phyloP scores from a whole-genome alignment of 2,888 invertebrate genomes.

The Isoperla grammatica region DNA sequence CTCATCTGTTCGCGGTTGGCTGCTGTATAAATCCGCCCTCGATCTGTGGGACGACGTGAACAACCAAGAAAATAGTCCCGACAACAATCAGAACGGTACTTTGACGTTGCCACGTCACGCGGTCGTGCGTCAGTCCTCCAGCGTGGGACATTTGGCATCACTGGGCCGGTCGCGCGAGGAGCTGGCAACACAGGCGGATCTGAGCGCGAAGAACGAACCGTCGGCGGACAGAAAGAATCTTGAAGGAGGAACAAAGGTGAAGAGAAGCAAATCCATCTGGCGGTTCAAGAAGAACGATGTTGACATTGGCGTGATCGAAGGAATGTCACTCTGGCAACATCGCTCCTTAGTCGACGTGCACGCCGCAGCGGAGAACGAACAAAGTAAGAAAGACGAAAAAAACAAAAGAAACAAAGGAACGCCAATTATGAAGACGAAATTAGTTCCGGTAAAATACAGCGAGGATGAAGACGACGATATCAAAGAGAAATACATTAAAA shows the following conservation, averaged over 20 bases:
- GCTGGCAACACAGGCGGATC: background rate
- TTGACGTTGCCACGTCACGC: background rate
- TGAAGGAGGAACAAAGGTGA: constrained; percentile 49
- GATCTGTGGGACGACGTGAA: constrained; percentile 44
- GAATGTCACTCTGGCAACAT: constrained; percentile 84
- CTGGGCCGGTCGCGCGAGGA: constrained; percentile 48
- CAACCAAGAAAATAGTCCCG: constrained; percentile 35
- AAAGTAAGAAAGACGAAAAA: constrained; percentile 45
- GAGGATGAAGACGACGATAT: background rate
- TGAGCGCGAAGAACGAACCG: background rate
- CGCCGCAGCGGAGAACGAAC: constrained; percentile 40
- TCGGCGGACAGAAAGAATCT: background rate
- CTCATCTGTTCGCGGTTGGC: constrained; percentile 42
- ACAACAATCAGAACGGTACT: constrained; percentile 21
- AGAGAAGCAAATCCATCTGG: constrained; percentile 82
- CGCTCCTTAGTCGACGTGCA: constrained; percentile 72
- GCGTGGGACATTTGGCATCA: constrained; percentile 44
- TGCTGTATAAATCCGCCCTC: constrained; percentile 43
- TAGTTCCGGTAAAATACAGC: constrained; percentile 12
- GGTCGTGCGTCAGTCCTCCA: constrained; percentile 30
- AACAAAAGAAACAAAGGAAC: constrained; percentile 37
- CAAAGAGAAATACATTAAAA: background rate
- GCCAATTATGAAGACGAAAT: constrained; percentile 17
- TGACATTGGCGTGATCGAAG: constrained; percentile 64
- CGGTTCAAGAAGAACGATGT: constrained; percentile 64